A percentile compares a stretch with the other conserved stretches of the same genome.
phyloP scores from a whole-genome alignment of 2,888 invertebrate genomes.

The Leucania comma region DNA sequence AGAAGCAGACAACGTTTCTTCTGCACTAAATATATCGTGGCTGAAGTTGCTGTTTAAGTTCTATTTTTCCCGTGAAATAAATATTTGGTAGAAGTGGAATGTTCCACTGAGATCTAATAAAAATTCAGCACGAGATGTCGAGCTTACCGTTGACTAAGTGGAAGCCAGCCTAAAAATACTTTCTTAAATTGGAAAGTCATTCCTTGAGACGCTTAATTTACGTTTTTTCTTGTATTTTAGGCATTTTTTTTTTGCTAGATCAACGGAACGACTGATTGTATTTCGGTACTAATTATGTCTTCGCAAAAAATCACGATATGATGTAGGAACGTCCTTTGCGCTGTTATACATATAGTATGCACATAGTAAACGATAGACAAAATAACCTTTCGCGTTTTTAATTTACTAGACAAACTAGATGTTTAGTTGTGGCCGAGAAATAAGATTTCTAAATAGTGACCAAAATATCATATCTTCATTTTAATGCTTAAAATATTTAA shows the following conservation, averaged over 20 bases:
- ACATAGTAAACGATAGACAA: too few species aligned
- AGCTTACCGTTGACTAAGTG: background rate
- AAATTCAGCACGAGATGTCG: conserved; percentile 10
- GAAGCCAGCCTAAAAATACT: conserved; percentile 6
- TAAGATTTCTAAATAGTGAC: background rate
- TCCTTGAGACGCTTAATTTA: background rate
- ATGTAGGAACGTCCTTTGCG: too few species aligned
- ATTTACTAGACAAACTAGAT: background rate
- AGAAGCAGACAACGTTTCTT: background rate
- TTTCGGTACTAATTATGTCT: too few species aligned
- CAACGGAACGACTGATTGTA: too few species aligned
- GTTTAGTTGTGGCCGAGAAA: background rate
- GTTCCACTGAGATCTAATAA: conserved; percentile 8
- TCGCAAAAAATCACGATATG: too few species aligned
- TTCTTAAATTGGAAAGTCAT: background rate
- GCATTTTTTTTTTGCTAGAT: too few species aligned
- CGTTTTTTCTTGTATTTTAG: background rate
- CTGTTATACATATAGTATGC: too few species aligned
- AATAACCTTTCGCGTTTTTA: too few species aligned
- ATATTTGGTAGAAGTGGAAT: too few species aligned
- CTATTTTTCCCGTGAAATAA: conserved; percentile 2
- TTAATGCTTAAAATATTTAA: conserved; percentile 13
- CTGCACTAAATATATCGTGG: background rate
- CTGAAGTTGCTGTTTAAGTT: conserved; percentile 6
- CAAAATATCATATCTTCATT: background rate